Evolutionary conservation across 2,888 invertebrate species (phyloP), one percentile per base, ranked within the genome.

Genomic region (Eupithecia vulgata): DNA sequence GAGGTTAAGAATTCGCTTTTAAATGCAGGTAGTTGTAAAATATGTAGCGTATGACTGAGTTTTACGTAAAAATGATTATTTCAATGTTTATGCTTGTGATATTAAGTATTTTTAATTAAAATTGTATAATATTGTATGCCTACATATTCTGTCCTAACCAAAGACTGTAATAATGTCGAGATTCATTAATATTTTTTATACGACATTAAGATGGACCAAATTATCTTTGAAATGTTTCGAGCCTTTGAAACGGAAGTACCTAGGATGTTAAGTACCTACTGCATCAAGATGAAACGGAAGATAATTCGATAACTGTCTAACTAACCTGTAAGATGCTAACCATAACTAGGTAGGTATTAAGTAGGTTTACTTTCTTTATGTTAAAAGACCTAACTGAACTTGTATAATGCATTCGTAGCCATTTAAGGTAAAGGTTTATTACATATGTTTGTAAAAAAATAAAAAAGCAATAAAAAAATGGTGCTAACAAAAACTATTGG

Each of bases 401-500:
- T 88, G 88, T 86, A 82, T 89, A 86, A 88, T 90, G 89, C 90
- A 91, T 91, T 91, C 87, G 85, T 91, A 91, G 90, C 86, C 84
- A 86, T 83, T 78, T 90, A 93, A 92, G 93, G 89, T 91, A 91
- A 91, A 87, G 87, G 87, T 90, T 52, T 52, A 91, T 40, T 57
- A 64, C 13, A 65, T 37, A 91, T 87, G 88, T 92, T 91, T 92
- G 85, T 91, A 90, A 81, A 91, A 90, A 92, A 86, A 80, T 48
- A 67, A 81, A 81, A n/a, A 81, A 84, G 84, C 86, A 84, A 77
- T 68, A 81, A 93, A 91, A 91, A 94, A 91, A 92, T 89, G 92
- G 93, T 94, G 94, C 94, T 94, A 93, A 94, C 92, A 91, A 89
- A 89, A 88, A 84, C 74, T 87, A 90, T 91, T 91, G 91, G 88